phyloP scores from a whole-genome alignment of 2,888 invertebrate species.

The Lepidonotus clava region DNA sequence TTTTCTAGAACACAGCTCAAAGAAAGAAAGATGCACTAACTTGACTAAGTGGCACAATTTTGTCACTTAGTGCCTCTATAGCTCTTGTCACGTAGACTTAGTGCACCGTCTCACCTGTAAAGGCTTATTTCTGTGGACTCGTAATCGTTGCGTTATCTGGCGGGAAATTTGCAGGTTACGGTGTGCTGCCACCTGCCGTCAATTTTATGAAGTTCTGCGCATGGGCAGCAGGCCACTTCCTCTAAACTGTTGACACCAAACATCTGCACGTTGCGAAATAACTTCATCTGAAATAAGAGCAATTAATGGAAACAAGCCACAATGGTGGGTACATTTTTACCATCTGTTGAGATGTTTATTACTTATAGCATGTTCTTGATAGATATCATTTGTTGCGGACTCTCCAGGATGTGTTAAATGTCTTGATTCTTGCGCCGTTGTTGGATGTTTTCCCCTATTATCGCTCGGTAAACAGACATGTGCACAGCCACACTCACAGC shows the following conservation, averaged over 20 bases:
- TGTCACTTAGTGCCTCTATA: too few species aligned
- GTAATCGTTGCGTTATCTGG: too few species aligned
- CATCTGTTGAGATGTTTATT: too few species aligned
- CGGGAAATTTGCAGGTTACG: too few species aligned
- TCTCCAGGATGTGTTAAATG: not conserved
- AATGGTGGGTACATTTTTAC: not conserved
- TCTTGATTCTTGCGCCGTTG: not conserved
- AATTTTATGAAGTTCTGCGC: not conserved
- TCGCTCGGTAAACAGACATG: too few species aligned
- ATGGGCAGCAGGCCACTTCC: not conserved
- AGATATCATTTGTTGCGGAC: not conserved
- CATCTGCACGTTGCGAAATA: slow-evolving; percentile 14
- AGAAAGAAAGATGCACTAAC: too few species aligned
- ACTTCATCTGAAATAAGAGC: not conserved
- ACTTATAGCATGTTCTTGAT: not conserved
- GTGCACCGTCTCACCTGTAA: too few species aligned
- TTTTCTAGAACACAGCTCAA: too few species aligned
- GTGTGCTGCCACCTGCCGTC: not conserved
- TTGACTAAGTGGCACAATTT: too few species aligned
- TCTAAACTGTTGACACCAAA: not conserved
- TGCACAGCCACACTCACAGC: too few species aligned
- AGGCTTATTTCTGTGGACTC: too few species aligned
- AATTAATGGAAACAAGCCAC: not conserved
- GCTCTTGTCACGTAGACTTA: too few species aligned
- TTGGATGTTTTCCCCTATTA: not conserved